Evolutionary conservation across 2,113 vertebrate genomes (phyloP), one percentile per base, ranked within the genome.

Genomic region (Oryzias curvinotus): DNA sequence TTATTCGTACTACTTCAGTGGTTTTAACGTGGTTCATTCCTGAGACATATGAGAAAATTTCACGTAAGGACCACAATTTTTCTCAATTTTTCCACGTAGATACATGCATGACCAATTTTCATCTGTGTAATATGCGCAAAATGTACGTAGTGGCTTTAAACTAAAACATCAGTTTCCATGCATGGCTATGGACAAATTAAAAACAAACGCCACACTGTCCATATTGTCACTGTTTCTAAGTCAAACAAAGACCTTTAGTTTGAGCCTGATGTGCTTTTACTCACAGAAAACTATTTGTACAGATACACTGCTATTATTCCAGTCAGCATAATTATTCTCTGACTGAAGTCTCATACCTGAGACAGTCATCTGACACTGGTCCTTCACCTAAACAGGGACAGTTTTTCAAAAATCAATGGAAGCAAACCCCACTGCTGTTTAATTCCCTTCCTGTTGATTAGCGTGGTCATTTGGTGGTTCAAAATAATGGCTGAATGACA

Each of bases 101-200:
- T 23, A 3, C 21, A 23, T 3, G 21, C 21, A 23, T 23, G 21
- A 23, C 21, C 21, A 23, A 23, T 23, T 23, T 23, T 23, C 3
- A 23, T 23, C 21, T 23, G 21, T 23, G 21, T 82, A 84, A 81
- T 72, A 86, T 70, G 66, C 56, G 75, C 68, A 68, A 82, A 52
- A 60, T 86, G 55, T 63, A 23, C 21, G 21, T 23, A 23, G 21
- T 23, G 21, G 21, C 21, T 23, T 23, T 23, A 23, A 3, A 76
- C 68, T 88, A 87, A 87, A 91, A 85, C 65, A 58, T 66, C 67
- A 73, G 77, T 77, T 88, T 89, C 88, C 91, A 92, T 92, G 90
- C 91, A 89, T 79, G 84, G 75, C 74, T 85, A 87, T 85, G 80
- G 82, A 84, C 86, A 68, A 51, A 84, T 78, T 23, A 80, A 74